Evolutionary conservation across 2,797 vertebrate species (phyloP), one percentile per base, ranked within the genome.

Genomic region (Lacerta agilis): DNA sequence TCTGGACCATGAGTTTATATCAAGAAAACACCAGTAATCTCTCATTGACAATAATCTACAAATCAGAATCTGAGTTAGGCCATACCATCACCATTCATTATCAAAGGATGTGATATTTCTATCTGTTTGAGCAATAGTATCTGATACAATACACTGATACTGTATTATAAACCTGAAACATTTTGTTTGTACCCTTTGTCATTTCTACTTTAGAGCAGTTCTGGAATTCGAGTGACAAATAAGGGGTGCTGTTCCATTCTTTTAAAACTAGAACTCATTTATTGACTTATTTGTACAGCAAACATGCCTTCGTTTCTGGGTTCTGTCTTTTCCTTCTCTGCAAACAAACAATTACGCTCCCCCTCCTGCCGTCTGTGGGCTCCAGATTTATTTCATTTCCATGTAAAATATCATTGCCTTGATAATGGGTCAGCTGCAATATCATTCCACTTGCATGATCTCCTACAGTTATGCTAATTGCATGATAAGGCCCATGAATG

Each of bases 391-490:
- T 80, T 85, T 87, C 41, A 85, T 69, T 93, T 88, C 87, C 69
- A 61, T 80, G 89, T 91, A 94, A 95, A 96, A 94, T 92, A 87
- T 79, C 95, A 94, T 91, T 78, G 1, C 83, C 77, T 78, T 80
- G 88, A 88, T 95, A 95, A 96, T 89, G 94, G 96, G 95, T 97
- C 95, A 96, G 94, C 94, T 55, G 93, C 90, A 94, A 94, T 88
- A 92, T 69, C 89, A 87, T 87, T 95, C 93, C 93, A 92, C 91
- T 94, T 76, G 27, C 93, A 89, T 85, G 92, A 94, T 94, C 89
- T 84, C 94, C 94, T 91, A 49, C 90, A 92, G 83, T 92, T 88
- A 94, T 94, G 95, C 93, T 96, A 96, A 96, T 96, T 96, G 92
- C 79, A 76, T 83, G 89, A 94, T 90, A 92, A 94, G 71, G 33